Percentiles rank a stretch among this genome's conserved stretches.
Conservation (phyloP, 1,140 invertebrate species). For the Procambarus clarkii region DNA sequence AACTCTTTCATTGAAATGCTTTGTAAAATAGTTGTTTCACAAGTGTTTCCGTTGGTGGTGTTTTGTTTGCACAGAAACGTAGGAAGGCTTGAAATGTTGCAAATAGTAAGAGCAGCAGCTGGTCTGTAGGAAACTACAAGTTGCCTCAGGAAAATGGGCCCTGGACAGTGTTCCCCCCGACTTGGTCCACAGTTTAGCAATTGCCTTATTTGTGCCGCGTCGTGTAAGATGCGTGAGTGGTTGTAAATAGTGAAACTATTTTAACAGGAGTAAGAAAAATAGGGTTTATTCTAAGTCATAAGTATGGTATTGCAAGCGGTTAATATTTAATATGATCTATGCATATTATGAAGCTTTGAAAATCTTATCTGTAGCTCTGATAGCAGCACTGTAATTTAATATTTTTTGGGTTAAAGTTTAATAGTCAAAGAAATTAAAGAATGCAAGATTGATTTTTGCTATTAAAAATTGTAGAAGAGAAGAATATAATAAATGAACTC, state of each 20-base stretch:
- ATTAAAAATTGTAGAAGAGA: not conserved
- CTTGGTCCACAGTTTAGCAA: constrained; percentile 36
- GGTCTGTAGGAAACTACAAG: not conserved
- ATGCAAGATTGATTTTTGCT: not conserved
- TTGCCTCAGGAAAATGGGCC: constrained; percentile 17
- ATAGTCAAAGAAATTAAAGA: not conserved
- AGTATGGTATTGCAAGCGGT: not conserved
- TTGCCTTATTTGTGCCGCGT: constrained; percentile 64
- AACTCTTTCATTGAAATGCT: not conserved
- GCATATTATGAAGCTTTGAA: constrained; percentile 34
- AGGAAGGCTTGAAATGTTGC: not conserved
- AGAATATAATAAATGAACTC: not conserved
- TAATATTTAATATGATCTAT: constrained; percentile 29
- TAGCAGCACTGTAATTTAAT: not conserved
- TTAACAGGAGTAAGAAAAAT: constrained; percentile 31
- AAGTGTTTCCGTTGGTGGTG: not conserved
- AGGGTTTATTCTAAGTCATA: constrained; percentile 10
- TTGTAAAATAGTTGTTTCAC: not conserved
- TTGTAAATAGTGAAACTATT: constrained; percentile 56
- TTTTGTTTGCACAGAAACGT: not conserved
- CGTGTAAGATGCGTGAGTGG: constrained; percentile 47
- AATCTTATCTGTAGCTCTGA: not conserved
- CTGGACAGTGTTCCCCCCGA: constrained; percentile 33
- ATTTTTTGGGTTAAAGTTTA: not conserved
- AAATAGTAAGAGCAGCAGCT: not conserved